Base-by-base conservation (phyloP, 2,113 vertebrate species). In the Tursiops truncatus region DNA sequence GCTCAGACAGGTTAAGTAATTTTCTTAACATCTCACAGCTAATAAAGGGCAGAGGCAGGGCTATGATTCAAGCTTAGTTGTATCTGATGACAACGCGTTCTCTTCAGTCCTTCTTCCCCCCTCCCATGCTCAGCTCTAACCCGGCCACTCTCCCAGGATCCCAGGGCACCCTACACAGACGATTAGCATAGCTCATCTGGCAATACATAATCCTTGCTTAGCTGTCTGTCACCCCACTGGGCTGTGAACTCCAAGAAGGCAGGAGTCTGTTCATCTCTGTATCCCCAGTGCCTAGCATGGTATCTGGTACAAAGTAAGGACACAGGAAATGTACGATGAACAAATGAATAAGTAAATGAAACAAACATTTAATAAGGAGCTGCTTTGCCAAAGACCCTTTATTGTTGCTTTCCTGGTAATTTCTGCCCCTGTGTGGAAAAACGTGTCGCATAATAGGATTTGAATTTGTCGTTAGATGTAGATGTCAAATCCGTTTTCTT, bases 131-230 rank as follows among this genome's bases (percentile, higher is more conserved):
- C 28, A 41, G 14, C 8, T 63, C 26, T 13, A 53, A 18, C 0
- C 0, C 50, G 38, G 80, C 28, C 28, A 15, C 2, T 38, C 33
- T 21, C 17, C 18, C 6, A 53, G 50, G 44, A 85, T 14, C 44
- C 58, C 31, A 31, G 0, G 0, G 1, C 28, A 1, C 21, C 31
- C 13, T 79, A 38, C 20, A 23, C 0, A 26, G 53, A 56, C 2
- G 8, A 4, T 63, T 56, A 58, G 23, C n/a, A 23, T 25, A 31
- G 36, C 28, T 67, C 50, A 31, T 18, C 20, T 28, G 60, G 21
- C 70, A 13, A 13, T n/a, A 21, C 44, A 47, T 47, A 47, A 47
- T 21, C 70, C 8, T 28, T 50, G 26, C 6, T 58, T 53, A 28
- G 70, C 3, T 41, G 38, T 26, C 50, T 67, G 41, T 38, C 60